These are phyloP conservation scores for Hippocampus abdominalis DNA, from an alignment of 2,113 vertebrate genomes.

Conservation along the genomic window DNA sequence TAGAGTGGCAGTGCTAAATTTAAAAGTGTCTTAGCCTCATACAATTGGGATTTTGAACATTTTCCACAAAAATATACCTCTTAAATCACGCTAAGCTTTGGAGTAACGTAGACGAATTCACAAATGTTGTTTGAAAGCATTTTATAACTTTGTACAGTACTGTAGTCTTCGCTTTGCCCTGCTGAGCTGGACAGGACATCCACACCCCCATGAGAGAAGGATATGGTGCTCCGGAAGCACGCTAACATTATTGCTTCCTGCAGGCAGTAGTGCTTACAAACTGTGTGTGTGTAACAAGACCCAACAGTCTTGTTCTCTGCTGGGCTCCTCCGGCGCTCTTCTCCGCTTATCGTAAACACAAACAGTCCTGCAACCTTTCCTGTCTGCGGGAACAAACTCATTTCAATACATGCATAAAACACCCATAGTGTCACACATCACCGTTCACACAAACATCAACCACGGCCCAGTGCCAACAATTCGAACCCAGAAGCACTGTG, in stretches of 20 bases:
- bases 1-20: background rate
- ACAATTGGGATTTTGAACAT: background rate
- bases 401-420: slow-evolving; percentile 19
- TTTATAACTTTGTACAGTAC: slow-evolving; percentile 40
- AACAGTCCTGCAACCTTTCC: slow-evolving; percentile 45
- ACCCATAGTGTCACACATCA: background rate
- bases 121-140: background rate
- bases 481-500: background rate
- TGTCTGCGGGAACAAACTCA: slow-evolving; percentile 31
- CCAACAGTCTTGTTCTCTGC: slow-evolving; percentile 45
- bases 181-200: slow-evolving; percentile 56
- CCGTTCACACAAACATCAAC: background rate
- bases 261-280: slow-evolving; percentile 55
- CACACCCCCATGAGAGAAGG: slow-evolving; percentile 49
- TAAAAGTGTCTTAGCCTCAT: background rate
- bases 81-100: background rate
- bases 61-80: background rate
- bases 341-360: slow-evolving; percentile 58
- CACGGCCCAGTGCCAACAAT: background rate
- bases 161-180: slow-evolving; percentile 43
- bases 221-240: slow-evolving; percentile 59
- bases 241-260: slow-evolving; percentile 65
- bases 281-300: slow-evolving; percentile 42
- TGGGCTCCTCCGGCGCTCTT: slow-evolving; percentile 40
- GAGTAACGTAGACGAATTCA: no score